Evolutionary conservation across 37 sponge, comb jelly and placozoan genomes (phyloP).

Genomic region (Halichondria panicea): DNA sequence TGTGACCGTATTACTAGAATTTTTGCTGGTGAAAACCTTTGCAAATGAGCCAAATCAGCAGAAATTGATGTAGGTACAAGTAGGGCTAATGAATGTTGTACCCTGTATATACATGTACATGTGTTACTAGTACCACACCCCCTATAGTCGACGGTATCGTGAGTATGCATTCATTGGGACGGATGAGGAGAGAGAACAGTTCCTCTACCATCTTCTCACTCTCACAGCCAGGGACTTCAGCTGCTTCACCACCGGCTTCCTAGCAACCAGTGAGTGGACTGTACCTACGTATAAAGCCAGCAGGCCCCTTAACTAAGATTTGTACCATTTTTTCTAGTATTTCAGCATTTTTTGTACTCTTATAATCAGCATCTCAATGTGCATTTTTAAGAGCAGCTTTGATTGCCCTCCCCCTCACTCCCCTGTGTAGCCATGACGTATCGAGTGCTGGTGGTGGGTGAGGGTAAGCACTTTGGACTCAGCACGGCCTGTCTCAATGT

Average conservation of each 20-base stretch:
- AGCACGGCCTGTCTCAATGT: constrained; percentile 77
- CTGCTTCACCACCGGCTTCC: constrained; percentile 90
- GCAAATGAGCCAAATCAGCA: no score
- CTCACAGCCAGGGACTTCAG: constrained; percentile 87
- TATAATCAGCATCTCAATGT: no score
- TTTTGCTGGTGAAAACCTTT: no score
- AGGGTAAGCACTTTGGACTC: constrained; percentile 79
- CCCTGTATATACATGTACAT: neutral
- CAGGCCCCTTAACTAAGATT: neutral
- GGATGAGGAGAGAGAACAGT: constrained; percentile 91
- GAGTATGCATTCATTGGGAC: constrained; percentile 92
- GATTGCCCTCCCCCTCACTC: no score
- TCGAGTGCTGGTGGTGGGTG: constrained; percentile 73
- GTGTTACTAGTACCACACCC: neutral
- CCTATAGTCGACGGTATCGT: constrained; percentile 52
- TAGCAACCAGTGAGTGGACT: constrained; percentile 43
- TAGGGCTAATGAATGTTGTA: neutral
- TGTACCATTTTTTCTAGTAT: neutral
- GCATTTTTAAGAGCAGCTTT: no score
- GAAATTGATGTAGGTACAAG: no score
- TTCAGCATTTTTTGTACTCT: no score
- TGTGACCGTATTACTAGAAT: no score
- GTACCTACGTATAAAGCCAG: neutral
- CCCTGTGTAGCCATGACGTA: constrained; percentile 57
- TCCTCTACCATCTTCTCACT: constrained; percentile 85